Base-by-base conservation (phyloP, 2,113 vertebrate species). In the Ceyx margarethae region DNA sequence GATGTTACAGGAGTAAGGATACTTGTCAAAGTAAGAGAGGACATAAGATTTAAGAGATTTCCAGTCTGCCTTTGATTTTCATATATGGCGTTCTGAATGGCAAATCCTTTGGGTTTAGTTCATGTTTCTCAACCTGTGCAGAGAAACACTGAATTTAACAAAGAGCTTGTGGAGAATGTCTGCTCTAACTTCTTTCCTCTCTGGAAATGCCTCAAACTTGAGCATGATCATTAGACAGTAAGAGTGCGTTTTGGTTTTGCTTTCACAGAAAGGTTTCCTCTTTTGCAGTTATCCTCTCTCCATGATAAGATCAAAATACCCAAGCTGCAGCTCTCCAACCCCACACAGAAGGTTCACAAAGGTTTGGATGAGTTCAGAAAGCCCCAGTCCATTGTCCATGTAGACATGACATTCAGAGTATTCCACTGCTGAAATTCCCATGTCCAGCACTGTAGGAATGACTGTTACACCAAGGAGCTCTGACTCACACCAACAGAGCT, bases 41-140 rank as follows among this genome's bases (percentile, higher is more conserved):
- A 89, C 67, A 6, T 56, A 69, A 79, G 78, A 95, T 94, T 90
- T 82, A 91, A 85, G 64, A 92, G 81, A 93, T 91, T 94, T 89
- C 74, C 91, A 85, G 33, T 69, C 56, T 51, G 54, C 51, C 81
- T 95, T 94, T 96, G 94, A 95, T 93, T 91, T 91, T 93, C 77
- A 94, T 81, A 86, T 90, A 89, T 25, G 71, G 71, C 62, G 37
- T 82, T 79, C 77, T 76, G 54, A 81, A 84, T 76, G 68, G 84
- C 58, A 93, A 87, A 94, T 90, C 71, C 74, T 87, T 79, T 91
- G 81, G 48, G 83, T 93, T 86, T 91, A 95, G 64, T 65, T 77
- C 5, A 12, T 71, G 57, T 88, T 95, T 78, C 77, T 90, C 64
- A 90, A 91, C 57, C 66, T 71, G 29, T 29, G 35, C 35, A 93